Percentiles rank a stretch among this genome's conserved stretches.
phyloP scores from a whole-genome alignment of 2,797 vertebrate genomes.

The Pipistrellus nathusii region DNA sequence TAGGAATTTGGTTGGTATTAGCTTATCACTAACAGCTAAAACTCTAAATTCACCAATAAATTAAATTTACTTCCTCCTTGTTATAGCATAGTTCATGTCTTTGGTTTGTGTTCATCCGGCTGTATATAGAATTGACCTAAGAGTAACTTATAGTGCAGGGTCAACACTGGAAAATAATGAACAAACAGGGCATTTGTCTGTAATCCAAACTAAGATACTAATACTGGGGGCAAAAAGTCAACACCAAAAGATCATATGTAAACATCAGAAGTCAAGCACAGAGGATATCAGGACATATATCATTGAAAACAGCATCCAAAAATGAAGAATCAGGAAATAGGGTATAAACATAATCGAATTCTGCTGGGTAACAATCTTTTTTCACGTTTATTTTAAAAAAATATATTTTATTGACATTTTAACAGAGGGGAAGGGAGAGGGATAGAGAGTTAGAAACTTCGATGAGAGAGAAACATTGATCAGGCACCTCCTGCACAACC shows the following conservation, averaged over 20 bases:
- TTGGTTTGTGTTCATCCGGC: constrained; percentile 6
- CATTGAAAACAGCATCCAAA: neutral
- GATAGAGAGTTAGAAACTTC: no score
- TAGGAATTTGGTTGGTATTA: neutral
- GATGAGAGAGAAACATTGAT: no score
- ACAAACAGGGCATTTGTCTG: constrained; percentile 47
- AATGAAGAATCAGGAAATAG: constrained; percentile 11
- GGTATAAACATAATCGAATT: neutral
- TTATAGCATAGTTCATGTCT: neutral
- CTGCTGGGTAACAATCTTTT: neutral
- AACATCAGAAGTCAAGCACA: constrained; percentile 52
- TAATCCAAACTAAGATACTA: constrained; percentile 28
- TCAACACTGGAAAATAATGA: constrained; percentile 46
- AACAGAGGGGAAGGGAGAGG: no score
- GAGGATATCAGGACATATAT: neutral
- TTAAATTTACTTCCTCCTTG: neutral
- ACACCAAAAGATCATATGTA: constrained; percentile 36
- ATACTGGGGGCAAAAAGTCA: constrained; percentile 45
- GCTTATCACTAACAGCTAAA: neutral
- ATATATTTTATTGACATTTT: no score
- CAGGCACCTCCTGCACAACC: no score
- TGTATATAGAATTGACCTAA: neutral
- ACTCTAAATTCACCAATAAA: neutral
- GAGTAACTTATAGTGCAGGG: neutral
- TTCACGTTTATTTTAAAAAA: neutral